phyloP scores from a whole-genome alignment of 2,888 invertebrate genomes.

The Hipparchia semele region DNA sequence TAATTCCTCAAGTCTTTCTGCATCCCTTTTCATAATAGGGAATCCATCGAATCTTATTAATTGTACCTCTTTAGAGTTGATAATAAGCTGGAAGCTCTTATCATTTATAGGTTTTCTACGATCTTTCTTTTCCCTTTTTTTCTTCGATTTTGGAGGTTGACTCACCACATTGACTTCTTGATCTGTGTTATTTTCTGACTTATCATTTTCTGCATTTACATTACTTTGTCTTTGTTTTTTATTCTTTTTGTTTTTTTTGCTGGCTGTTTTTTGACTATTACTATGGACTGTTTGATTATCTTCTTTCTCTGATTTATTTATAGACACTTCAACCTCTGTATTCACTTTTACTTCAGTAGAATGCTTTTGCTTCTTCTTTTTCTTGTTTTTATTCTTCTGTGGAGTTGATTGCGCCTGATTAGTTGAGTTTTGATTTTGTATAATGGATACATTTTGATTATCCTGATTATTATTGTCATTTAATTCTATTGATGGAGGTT shows the following conservation, averaged over 20 bases:
- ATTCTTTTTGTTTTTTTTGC: constrained; percentile 15
- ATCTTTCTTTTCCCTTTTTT: constrained; percentile 55
- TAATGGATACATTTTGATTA: neutral
- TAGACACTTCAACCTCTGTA: neutral
- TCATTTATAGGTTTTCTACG: constrained; percentile 76
- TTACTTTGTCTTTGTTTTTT: constrained; percentile 33
- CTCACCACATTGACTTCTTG: neutral
- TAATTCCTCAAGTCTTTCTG: constrained; percentile 84
- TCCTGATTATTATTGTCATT: neutral
- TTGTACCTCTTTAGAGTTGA: constrained; percentile 85
- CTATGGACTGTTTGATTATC: neutral
- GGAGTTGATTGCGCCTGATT: constrained; percentile 12
- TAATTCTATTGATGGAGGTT: neutral
- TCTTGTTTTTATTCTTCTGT: constrained; percentile 43
- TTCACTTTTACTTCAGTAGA: constrained; percentile 24
- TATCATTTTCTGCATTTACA: constrained; percentile 28
- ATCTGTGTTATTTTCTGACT: constrained; percentile 11
- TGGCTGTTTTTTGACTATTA: neutral
- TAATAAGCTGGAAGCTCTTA: constrained; percentile 76
- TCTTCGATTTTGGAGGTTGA: constrained; percentile 32
- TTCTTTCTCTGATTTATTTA: constrained; percentile 3
- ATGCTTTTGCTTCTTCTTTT: constrained; percentile 39
- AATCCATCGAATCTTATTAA: constrained; percentile 87
- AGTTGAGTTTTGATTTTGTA: constrained; percentile 10
- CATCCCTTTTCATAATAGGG: constrained; percentile 88